Conservation (phyloP, 2,113 vertebrate species). For the Pycnonotus jocosus region DNA sequence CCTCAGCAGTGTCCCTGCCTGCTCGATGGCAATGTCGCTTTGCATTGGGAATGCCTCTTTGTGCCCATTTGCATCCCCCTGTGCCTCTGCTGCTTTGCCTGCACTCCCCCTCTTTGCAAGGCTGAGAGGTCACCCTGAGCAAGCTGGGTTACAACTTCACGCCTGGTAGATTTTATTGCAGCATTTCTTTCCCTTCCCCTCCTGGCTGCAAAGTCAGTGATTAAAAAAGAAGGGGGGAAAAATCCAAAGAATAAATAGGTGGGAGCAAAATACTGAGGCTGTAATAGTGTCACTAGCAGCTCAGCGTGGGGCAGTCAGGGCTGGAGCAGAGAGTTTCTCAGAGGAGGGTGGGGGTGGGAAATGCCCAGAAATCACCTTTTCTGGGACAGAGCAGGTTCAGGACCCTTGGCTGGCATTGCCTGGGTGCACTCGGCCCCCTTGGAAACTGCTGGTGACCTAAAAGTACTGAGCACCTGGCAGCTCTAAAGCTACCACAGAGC, state of each 20-base stretch:
- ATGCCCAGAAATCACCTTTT: not conserved
- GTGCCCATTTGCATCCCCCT: not conserved
- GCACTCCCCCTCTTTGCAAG: not conserved
- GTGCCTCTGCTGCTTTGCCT: not conserved
- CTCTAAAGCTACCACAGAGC: not conserved
- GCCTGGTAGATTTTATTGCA: not conserved
- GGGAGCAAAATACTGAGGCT: not conserved
- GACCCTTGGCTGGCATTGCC: not conserved
- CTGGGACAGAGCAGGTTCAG: not conserved
- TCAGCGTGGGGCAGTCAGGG: not conserved
- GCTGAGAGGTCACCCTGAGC: slow-evolving; percentile 34
- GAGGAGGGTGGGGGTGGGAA: not conserved
- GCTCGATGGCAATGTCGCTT: not conserved
- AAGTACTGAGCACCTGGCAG: not conserved
- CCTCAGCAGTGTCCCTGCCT: accelerated
- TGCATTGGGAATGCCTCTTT: accelerated
- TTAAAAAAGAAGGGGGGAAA: not conserved
- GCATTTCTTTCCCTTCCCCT: not conserved
- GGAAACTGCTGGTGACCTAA: not conserved
- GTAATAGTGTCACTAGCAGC: accelerated
- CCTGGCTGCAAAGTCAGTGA: not conserved
- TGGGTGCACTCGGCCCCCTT: not conserved
- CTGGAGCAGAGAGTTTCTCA: not conserved
- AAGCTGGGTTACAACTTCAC: slow-evolving; percentile 22
- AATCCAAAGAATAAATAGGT: not conserved